Percentiles rank a stretch among this genome's conserved stretches.
These are phyloP conservation scores for Limnephilus lunatus DNA, from an alignment of 2,888 invertebrate species.

Conservation along the genomic window DNA sequence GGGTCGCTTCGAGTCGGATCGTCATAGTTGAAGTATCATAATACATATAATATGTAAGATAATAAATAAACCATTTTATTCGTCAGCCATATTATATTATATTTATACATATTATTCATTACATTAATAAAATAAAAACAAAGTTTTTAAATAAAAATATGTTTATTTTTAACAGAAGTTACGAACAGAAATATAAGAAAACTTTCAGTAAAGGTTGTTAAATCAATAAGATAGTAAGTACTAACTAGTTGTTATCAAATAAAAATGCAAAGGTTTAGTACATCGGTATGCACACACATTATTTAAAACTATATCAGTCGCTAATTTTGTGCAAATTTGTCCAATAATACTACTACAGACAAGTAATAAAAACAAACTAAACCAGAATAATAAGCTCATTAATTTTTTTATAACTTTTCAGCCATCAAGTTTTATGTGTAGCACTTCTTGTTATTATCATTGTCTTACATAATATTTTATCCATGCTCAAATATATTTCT, in stretches of 20 bases:
- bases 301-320: neutral
- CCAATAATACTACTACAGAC: neutral
- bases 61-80: too few species aligned
- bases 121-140: slow-evolving; percentile 8
- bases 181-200: neutral
- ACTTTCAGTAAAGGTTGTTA: slow-evolving; percentile 2
- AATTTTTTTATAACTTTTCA: neutral
- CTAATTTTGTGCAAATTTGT: neutral
- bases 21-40: too few species aligned
- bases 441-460: neutral
- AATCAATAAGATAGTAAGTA: neutral
- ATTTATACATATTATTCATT: neutral
- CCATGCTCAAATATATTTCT: neutral
- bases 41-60: too few species aligned
- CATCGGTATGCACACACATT: neutral
- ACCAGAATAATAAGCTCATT: neutral
- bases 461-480: neutral
- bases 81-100: too few species aligned
- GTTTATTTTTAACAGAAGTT: slow-evolving; percentile 16
- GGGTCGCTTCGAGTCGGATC: too few species aligned
- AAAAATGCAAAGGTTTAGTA: neutral
- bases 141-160: slow-evolving; percentile 10
- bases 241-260: neutral
- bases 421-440: neutral
- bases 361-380: neutral